Conservation (phyloP, 1,140 invertebrate genomes). For the Acromyrmex echinatior region DNA sequence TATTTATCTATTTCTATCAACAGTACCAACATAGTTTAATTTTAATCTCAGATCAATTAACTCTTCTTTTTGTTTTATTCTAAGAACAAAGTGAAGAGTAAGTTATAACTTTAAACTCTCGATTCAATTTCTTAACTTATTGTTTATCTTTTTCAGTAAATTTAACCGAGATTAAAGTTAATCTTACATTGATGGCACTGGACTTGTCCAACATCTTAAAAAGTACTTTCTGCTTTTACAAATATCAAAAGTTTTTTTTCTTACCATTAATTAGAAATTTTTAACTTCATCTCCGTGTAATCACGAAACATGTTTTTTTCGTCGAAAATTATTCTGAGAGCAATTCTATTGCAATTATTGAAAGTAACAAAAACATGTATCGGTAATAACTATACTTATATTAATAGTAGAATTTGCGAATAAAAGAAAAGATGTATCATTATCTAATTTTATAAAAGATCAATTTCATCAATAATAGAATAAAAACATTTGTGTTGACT, state of each 20-base stretch:
- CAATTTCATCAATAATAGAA: neutral
- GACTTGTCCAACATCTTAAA: no score
- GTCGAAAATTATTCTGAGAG: neutral
- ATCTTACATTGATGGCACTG: no score
- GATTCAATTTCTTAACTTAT: no score
- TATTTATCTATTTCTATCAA: no score
- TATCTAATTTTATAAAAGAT: neutral
- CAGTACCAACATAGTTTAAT: no score
- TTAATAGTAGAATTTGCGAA: neutral
- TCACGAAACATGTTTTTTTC: neutral
- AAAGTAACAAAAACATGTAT: neutral
- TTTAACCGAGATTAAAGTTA: no score
- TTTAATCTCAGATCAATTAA: no score
- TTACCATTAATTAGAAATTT: neutral
- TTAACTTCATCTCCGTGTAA: neutral
- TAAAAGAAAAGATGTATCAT: neutral
- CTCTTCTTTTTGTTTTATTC: no score
- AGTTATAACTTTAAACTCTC: no score
- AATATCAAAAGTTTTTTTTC: neutral
- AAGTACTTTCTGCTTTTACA: neutral
- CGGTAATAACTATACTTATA: neutral
- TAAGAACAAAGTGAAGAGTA: no score
- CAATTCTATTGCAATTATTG: neutral
- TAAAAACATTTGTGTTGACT: neutral
- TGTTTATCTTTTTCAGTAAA: no score